phyloP scores from a whole-genome alignment of 2,888 invertebrate species.

The Himalopsyche kuldschensis region DNA sequence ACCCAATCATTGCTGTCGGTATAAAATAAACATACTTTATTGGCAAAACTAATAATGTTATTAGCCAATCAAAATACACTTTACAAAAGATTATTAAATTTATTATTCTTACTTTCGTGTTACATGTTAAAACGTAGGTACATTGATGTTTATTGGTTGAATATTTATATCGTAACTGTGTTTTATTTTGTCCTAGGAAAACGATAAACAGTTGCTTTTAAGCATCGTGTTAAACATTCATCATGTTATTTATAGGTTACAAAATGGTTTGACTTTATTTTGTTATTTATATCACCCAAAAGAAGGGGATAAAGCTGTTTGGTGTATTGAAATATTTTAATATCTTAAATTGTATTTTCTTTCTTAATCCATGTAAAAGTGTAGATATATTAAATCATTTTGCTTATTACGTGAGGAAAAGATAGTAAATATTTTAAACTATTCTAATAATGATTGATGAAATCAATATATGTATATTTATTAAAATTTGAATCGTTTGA shows the following conservation, averaged over 20 bases:
- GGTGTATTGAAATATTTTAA: background rate
- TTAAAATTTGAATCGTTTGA: too few relatives aligned
- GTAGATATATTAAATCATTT: too few relatives aligned
- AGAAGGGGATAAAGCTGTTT: too few relatives aligned
- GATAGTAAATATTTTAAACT: too few relatives aligned
- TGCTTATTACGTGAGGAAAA: too few relatives aligned
- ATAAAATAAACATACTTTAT: background rate
- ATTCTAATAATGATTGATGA: too few relatives aligned
- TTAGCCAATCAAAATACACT: background rate
- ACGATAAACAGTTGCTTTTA: background rate
- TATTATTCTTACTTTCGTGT: background rate
- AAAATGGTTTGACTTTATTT: background rate
- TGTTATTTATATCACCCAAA: background rate
- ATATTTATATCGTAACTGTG: background rate
- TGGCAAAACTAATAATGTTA: background rate
- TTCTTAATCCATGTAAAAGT: too few relatives aligned
- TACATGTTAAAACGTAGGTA: background rate
- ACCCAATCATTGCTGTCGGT: background rate
- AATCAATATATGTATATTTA: too few relatives aligned
- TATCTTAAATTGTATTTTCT: background rate
- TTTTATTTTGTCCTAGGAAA: background rate
- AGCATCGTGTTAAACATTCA: background rate
- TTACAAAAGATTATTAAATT: background rate
- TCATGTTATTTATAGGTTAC: background rate
- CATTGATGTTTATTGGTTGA: background rate